Base-by-base conservation (phyloP, 2,797 vertebrate genomes). In the Poeciliopsis gracilis region DNA sequence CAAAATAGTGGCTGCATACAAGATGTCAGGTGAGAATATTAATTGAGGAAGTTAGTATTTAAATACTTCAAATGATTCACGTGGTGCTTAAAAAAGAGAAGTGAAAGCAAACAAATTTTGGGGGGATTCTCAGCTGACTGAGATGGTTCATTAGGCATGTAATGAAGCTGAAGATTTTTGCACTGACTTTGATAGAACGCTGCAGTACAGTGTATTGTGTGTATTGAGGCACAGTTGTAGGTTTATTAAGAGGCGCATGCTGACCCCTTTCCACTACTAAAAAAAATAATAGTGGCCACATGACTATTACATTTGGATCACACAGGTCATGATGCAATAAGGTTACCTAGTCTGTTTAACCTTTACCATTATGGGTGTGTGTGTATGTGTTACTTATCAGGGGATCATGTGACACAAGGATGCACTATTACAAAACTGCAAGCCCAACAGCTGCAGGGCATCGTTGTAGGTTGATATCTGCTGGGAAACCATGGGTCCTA, bases 1-100 rank as follows among this genome's bases (percentile, higher is more conserved):
- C 72, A 97, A 90, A 84, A 97, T 94, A 92, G 93, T 99, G 77
- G 86, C 90, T 25, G 89, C 89, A 18, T 97, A 96, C 90, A 96
- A 92, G 66, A 90, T 82, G 0, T 91, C 95, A 93, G 95, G 98
- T 99, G 89, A 87, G 93, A 59, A 12, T 78, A 13, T 78, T 72
- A 15, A 28, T 28, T 5, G 12, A 45, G 46, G 67, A 67, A 23
- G 18, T 67, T 67, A 4, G 12, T 70, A 46, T 70, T 46, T 70
- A 70, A 70, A 70, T 28, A 2, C 1, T n/a, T 7, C 43, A 45
- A 45, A n/a, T 70, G 25, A 28, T 59, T 41, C 20, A 7, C 20
- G 75, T 67, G 72, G 5, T 46, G n/a, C 20, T 9, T 33, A 11
- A 20, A 57, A 46, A 51, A 23, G 25, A n/a, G 16, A 82, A 72